Base-by-base conservation (phyloP, 2,113 vertebrate species). In the Prunella fulvescens region DNA sequence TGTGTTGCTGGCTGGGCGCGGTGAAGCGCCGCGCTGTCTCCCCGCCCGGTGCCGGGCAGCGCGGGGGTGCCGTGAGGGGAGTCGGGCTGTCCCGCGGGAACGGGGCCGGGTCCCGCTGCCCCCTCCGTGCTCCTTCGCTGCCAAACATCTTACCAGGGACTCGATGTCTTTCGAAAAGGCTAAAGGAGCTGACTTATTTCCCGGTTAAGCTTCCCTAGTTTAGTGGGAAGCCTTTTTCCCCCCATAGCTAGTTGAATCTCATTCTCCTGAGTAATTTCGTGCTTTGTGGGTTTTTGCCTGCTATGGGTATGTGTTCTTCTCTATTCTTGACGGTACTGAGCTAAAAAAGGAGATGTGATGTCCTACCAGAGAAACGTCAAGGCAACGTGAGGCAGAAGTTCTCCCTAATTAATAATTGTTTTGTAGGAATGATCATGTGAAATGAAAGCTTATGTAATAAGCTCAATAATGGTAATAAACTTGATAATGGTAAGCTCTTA, bases 191-290 rank as follows among this genome's bases (percentile, higher is more conserved):
- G 58, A 8, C 9, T 51, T 61, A 60, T 58, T 9, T 2, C 7
- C 14, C 13, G 1, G 4, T 33, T 33, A 42, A 54, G 29, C 12
- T 40, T 35, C 3, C 14, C 14, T 24, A 5, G 22, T 54, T 48
- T 45, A 22, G 9, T 11, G 37, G 29, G 33, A 57, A 29, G 14
- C 9, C 61, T 37, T 35, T 26, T 56, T 45, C 20, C 6, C 5
- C 8, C 4, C 11, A 1, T 8, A 33, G 18, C 14, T 42, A 6
- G 24, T n/a, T 23, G 19, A 18, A 9, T 15, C 6, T 39, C 7
- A 0, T 56, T 66, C 5, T 71, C 1, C 29, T 25, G 4, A 7
- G 11, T 15, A 44, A 5, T 65, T 11, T 10, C 1, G 6, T 42
- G 11, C 24, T 20, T 18, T 23, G 45, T 22, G n/a, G 7, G 10